A percentile compares a stretch with the other conserved stretches of the same genome.
phyloP scores from a whole-genome alignment of 2,797 vertebrate genomes.

The Eurystomus glaucurus region DNA sequence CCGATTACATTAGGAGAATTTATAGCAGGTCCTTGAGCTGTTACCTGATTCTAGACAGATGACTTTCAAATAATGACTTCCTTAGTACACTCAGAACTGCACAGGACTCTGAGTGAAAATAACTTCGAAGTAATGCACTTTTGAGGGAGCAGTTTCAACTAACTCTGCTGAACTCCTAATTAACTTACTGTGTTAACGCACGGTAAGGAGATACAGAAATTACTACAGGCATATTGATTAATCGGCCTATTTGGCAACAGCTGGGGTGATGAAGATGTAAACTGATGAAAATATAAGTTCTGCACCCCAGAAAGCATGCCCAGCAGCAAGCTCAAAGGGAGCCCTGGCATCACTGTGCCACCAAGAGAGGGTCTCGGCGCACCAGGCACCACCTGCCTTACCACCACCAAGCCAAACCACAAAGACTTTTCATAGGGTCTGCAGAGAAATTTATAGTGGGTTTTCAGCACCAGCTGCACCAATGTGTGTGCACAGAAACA shows the following conservation, averaged over 20 bases:
- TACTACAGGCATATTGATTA: background rate
- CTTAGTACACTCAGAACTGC: background rate
- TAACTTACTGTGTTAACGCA: background rate
- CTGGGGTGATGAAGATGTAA: background rate
- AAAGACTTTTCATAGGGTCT: background rate
- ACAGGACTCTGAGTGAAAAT: background rate
- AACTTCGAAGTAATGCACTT: background rate
- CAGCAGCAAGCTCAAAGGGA: background rate
- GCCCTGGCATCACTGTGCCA: rapidly evolving
- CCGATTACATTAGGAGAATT: background rate
- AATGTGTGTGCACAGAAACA: background rate
- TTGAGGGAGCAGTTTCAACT: background rate
- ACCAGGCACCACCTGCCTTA: background rate
- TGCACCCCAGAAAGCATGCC: rapidly evolving
- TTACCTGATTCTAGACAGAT: background rate
- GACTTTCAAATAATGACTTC: background rate
- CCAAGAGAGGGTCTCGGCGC: rapidly evolving
- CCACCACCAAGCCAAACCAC: background rate
- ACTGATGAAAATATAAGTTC: background rate
- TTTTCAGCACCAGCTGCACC: background rate
- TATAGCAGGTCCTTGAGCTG: background rate
- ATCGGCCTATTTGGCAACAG: background rate
- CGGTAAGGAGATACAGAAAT: background rate
- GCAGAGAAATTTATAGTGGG: background rate
- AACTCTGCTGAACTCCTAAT: background rate